phyloP scores from a whole-genome alignment of 2,113 vertebrate species.

The Poeciliopsis retropinna region DNA sequence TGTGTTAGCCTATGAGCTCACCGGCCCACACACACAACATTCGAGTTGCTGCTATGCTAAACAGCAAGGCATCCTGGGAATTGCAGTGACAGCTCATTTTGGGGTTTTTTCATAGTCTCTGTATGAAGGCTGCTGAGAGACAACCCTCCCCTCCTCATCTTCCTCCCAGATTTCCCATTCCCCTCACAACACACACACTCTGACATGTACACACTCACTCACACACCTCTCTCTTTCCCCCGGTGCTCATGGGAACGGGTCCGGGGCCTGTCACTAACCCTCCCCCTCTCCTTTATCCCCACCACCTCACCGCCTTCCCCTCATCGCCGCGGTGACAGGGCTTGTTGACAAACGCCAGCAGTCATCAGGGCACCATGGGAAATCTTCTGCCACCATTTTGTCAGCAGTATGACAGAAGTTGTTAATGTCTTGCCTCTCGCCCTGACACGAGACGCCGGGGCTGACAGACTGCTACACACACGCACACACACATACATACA shows the following conservation, averaged over 20 bases:
- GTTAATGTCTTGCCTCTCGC: constrained; percentile 99
- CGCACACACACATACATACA: background rate
- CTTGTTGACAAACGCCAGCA: constrained; percentile 99
- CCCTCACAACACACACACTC: constrained; percentile 40
- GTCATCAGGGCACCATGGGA: constrained; percentile 99
- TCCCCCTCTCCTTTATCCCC: constrained; percentile 80
- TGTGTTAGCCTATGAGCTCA: constrained; percentile 66
- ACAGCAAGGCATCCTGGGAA: constrained; percentile 99
- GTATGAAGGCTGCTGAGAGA: constrained; percentile 94
- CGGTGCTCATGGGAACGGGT: constrained; percentile 94
- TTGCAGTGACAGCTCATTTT: constrained; percentile 99
- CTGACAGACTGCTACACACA: constrained; percentile 85
- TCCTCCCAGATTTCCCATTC: constrained; percentile 30
- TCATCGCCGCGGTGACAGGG: constrained; percentile 95
- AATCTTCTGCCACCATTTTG: constrained; percentile 99
- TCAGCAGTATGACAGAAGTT: constrained; percentile 99
- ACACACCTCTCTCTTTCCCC: constrained; percentile 73
- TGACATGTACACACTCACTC: constrained; percentile 66
- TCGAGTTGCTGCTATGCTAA: constrained; percentile 94
- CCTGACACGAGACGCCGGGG: constrained; percentile 96
- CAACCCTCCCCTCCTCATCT: constrained; percentile 54
- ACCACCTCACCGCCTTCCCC: constrained; percentile 84
- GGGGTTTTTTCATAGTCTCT: constrained; percentile 88
- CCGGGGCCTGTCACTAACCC: constrained; percentile 97
- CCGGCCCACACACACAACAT: constrained; percentile 85